phyloP scores from a whole-genome alignment of 2,888 invertebrate species.

The Agrotis puta region DNA sequence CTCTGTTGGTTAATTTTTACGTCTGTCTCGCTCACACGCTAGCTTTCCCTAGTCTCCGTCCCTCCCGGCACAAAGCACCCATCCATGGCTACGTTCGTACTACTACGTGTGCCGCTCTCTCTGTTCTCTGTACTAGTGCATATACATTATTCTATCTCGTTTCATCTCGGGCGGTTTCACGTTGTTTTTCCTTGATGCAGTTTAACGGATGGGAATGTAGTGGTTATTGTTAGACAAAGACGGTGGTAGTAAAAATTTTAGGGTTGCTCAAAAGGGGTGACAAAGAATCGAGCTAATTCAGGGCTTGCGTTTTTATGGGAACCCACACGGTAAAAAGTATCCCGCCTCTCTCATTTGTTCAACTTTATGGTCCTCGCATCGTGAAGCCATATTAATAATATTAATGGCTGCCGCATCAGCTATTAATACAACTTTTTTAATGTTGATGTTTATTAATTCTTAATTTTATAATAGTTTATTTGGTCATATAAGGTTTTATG shows the following conservation, averaged over 20 bases:
- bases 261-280: slow-evolving; percentile 91
- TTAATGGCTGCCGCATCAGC: slow-evolving; percentile 87
- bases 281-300: slow-evolving; percentile 91
- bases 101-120: slow-evolving; percentile 89
- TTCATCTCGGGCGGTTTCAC: slow-evolving; percentile 90
- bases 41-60: slow-evolving; percentile 85
- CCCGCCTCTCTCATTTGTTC: slow-evolving; percentile 91
- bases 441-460: slow-evolving; percentile 79
- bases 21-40: slow-evolving; percentile 83
- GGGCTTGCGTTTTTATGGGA: slow-evolving; percentile 90
- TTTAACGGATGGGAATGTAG: slow-evolving; percentile 91
- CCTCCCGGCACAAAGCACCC: slow-evolving; percentile 82
- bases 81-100: slow-evolving; percentile 81
- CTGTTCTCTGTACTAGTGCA: slow-evolving; percentile 90
- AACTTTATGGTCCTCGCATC: slow-evolving; percentile 87
- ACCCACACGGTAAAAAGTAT: slow-evolving; percentile 90
- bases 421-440: slow-evolving; percentile 80
- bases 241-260: slow-evolving; percentile 89
- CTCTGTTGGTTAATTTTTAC: slow-evolving; percentile 89
- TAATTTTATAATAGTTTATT: slow-evolving; percentile 77
- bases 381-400: slow-evolving; percentile 88
- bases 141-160: slow-evolving; percentile 91
- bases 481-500: slow-evolving; percentile 60
- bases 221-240: slow-evolving; percentile 91
- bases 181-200: slow-evolving; percentile 91